Conservation (phyloP, 2,113 vertebrate genomes). For the Irena cyanogastra region DNA sequence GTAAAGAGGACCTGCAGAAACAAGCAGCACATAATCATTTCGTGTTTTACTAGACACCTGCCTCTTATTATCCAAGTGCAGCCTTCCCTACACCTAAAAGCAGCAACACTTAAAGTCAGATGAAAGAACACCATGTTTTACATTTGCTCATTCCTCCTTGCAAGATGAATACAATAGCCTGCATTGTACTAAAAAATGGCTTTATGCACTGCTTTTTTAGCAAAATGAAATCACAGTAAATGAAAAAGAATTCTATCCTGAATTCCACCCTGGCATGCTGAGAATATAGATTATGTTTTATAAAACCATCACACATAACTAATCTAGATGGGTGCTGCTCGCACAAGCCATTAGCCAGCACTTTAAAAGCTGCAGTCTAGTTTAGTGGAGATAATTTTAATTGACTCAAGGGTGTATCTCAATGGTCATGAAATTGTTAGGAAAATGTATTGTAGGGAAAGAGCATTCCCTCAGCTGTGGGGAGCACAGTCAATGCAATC, state of each 20-base stretch:
- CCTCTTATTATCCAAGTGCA: background rate
- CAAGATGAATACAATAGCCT: background rate
- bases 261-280: background rate
- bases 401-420: conserved; percentile 60
- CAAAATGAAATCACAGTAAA: conserved; percentile 32
- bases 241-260: conserved; percentile 14
- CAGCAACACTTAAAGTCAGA: background rate
- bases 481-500: conserved; percentile 28
- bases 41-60: background rate
- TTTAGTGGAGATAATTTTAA: conserved; percentile 67
- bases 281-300: conserved; percentile 58
- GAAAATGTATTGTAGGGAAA: conserved; percentile 40
- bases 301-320: background rate
- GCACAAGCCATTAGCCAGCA: conserved; percentile 33
- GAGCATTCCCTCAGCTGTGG: conserved; percentile 27
- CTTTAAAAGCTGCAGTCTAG: conserved; percentile 57
- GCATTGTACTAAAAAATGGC: background rate
- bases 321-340: background rate
- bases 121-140: background rate
- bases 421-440: conserved; percentile 46
- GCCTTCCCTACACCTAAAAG: background rate
- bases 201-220: background rate
- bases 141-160: background rate
- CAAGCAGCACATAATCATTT: background rate
- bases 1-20: background rate